Evolutionary conservation across 2,888 invertebrate species (phyloP), one percentile per base, ranked within the genome.

Genomic region (Lobophora halterata): DNA sequence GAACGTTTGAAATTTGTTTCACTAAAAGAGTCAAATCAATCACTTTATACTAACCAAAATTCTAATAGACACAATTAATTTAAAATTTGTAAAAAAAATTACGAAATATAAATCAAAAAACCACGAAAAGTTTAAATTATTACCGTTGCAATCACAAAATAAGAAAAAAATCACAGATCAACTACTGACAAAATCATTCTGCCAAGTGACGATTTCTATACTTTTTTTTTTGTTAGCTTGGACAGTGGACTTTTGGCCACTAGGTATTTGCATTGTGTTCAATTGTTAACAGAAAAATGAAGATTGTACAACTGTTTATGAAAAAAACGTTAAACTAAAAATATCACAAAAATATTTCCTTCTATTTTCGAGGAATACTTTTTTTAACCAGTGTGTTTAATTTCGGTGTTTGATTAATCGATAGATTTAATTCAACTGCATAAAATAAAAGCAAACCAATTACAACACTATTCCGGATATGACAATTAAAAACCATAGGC

Each of bases 1-100:
- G 81, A 86, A 85, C 85, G 81, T 86, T 88, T 87, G 73, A 86
- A 88, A 87, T 87, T 85, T 83, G 82, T 85, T 85, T 85, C 77
- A 79, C 77, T 76, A 70, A 73, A 76, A 75, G 66, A 82, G 85
- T 85, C 85, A 86, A 82, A 79, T 79, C 71, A 80, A 79, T 65
- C 67, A 77, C 82, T 75, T 68, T 71, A 64, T 54, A 52, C 52
- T 58, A 40, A 44, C 55, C 33, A 28, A 53, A 42, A 33, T 10
- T 21, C 7, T 17, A 49, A 59, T 49, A 39, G 56, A 53, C 42
- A 49, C 48, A 54, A 72, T 63, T 67, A 56, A 69, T 69, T 66
- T 71, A 60, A 72, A 61, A 62, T 50, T 45, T 57, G 42, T 57
- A 55, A 54, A 46, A 47, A 40, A 56, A 49, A 44, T 61, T 59